Evolutionary conservation across 35 echinoderm and acorn worm genomes (phyloP).

Genomic region (Ptychodera flava): DNA sequence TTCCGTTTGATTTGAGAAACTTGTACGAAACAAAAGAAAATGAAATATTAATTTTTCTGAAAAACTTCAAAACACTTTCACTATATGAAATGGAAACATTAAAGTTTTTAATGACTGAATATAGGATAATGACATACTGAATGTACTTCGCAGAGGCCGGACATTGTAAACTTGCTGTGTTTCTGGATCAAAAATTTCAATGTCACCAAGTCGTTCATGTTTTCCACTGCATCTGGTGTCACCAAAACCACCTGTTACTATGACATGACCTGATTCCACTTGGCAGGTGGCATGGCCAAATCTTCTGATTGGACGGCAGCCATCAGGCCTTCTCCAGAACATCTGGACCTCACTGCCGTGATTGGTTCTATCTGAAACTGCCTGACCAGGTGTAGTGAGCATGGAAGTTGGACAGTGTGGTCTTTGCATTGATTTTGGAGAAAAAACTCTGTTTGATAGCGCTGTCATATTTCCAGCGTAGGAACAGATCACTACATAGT

Average conservation of each 20-base stretch:
- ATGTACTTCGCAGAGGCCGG: background rate
- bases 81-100: no score
- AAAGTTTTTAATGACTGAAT: no score
- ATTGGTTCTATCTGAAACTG: background rate
- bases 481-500: conserved; percentile 68
- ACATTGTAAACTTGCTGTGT: background rate
- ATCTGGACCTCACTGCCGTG: background rate
- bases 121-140: no score
- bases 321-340: background rate
- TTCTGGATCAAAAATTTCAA: conserved; percentile 8
- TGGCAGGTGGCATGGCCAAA: conserved; percentile 29
- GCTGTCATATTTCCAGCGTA: conserved; percentile 20
- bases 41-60: no score
- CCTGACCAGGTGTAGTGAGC: background rate
- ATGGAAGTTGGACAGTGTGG: no score
- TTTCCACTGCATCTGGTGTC: conserved; percentile 3
- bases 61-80: no score
- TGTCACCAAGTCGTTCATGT: conserved; percentile 1
- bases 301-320: conserved; percentile 12
- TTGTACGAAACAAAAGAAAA: no score
- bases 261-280: background rate
- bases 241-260: conserved; percentile 33
- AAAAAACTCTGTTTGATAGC: background rate
- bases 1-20: no score
- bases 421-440: no score